phyloP scores from a whole-genome alignment of 1,140 invertebrate species.

The Portunus trituberculatus region DNA sequence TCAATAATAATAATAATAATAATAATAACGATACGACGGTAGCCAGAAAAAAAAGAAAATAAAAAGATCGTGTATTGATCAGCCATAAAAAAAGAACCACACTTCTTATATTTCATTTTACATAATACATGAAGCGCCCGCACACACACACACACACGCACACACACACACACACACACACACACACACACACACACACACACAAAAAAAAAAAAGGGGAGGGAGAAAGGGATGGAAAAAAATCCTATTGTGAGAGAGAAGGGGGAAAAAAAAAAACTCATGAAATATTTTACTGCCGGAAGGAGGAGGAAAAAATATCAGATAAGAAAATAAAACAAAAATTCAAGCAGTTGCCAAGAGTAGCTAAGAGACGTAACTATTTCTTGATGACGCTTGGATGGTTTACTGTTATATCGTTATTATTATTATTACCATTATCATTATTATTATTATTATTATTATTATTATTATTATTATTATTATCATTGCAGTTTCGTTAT shows the following conservation, averaged over 20 bases:
- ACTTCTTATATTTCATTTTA: not conserved
- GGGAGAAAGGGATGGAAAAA: not conserved
- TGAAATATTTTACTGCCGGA: constrained; percentile 22
- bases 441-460: constrained; percentile 17
- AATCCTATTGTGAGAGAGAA: not conserved
- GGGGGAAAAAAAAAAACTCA: not conserved
- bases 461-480: constrained; percentile 4
- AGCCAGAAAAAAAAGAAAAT: not conserved
- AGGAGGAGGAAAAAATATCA: constrained; percentile 2
- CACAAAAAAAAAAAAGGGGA: not conserved
- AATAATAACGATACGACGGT: too few relatives aligned
- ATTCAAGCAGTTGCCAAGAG: not conserved
- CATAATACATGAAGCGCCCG: not conserved
- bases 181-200: not conserved
- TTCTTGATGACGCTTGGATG: not conserved
- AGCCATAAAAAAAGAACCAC: not conserved
- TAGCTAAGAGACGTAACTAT: not conserved
- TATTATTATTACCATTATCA: not conserved
- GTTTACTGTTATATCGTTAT: not conserved
- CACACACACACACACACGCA: constrained; percentile 18
- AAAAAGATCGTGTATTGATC: not conserved
- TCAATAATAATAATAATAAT: too few relatives aligned
- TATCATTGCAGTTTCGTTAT: not conserved
- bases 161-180: constrained; percentile 9
- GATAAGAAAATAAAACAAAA: constrained; percentile 16